Conservation (phyloP, 2,888 invertebrate species). For the Microctonus brassicae region DNA sequence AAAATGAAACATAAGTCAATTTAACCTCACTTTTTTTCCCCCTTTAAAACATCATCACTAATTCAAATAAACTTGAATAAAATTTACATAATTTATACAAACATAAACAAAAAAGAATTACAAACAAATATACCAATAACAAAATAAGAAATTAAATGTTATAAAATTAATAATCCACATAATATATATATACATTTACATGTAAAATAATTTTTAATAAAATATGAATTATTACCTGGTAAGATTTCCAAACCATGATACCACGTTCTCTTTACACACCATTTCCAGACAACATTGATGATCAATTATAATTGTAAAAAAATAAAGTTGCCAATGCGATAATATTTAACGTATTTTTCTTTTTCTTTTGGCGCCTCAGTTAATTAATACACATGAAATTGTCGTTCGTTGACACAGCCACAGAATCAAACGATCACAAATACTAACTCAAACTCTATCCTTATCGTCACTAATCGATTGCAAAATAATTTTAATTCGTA, state of each 20-base stretch:
- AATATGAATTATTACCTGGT: slow-evolving; percentile 67
- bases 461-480: slow-evolving; percentile 14
- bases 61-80: neutral
- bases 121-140: neutral
- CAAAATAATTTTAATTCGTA: slow-evolving; percentile 10
- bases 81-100: neutral
- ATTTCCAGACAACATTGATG: slow-evolving; percentile 85
- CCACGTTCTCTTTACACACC: slow-evolving; percentile 97
- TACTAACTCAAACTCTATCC: neutral
- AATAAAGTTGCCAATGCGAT: slow-evolving; percentile 61
- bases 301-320: slow-evolving; percentile 63
- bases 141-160: neutral
- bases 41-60: neutral
- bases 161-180: neutral
- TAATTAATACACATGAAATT: neutral
- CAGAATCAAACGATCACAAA: neutral
- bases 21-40: neutral
- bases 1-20: too few species aligned
- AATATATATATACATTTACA: neutral
- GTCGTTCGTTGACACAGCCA: neutral
- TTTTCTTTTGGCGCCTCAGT: slow-evolving; percentile 10
- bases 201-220: neutral
- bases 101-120: neutral
- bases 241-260: slow-evolving; percentile 95
- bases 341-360: neutral